A percentile compares a stretch with the other conserved stretches of the same genome.
These are phyloP conservation scores for Cordilura impudica DNA, from an alignment of 2,888 invertebrate genomes.

Conservation along the genomic window DNA sequence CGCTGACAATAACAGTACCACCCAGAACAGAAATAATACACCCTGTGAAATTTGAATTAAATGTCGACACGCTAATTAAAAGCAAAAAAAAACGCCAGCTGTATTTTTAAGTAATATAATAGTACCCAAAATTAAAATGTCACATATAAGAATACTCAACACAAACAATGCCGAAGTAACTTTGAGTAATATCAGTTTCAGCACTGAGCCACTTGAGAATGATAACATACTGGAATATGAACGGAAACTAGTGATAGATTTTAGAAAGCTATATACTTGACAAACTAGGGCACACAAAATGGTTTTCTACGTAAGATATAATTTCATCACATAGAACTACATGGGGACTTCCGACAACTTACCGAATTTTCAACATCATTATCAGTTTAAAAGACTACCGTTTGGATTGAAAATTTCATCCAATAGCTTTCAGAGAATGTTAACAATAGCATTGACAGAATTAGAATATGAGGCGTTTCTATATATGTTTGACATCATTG, in stretches of 20 bases:
- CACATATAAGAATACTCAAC: too few species aligned
- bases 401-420: background rate
- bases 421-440: background rate
- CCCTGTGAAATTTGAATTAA: background rate
- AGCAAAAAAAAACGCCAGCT: too few species aligned
- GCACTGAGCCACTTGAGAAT: too few species aligned
- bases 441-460: background rate
- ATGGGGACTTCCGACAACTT: background rate
- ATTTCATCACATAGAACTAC: background rate
- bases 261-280: background rate
- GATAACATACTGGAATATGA: too few species aligned
- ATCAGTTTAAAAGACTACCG: slow-evolving; percentile 1
- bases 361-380: background rate
- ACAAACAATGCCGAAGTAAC: background rate
- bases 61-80: too few species aligned
- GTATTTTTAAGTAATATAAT: too few species aligned
- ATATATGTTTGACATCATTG: too few species aligned
- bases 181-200: background rate
- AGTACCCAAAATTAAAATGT: too few species aligned
- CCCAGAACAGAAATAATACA: too few species aligned
- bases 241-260: too few species aligned
- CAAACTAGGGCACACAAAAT: background rate
- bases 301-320: background rate
- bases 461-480: too few species aligned
- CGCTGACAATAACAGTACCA: slow-evolving; percentile 4